Evolutionary conservation across 2,888 invertebrate species (phyloP).

Genomic region (Asteroscopus sphinx): DNA sequence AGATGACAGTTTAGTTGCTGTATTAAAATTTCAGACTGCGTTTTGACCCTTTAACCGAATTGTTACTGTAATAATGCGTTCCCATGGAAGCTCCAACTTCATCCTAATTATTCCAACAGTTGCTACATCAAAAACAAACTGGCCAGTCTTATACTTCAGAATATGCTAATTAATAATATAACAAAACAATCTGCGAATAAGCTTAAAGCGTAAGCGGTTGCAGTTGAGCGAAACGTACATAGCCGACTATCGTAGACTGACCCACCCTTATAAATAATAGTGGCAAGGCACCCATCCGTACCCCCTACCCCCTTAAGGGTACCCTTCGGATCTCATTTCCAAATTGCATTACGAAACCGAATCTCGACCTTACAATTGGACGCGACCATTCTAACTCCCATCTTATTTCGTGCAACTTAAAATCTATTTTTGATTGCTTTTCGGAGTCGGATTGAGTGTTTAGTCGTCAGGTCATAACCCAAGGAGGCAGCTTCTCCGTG

Average conservation of each 20-base stretch:
- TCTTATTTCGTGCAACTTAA: slow-evolving; percentile 49
- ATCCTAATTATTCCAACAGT: slow-evolving; percentile 53
- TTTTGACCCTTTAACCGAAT: too few relatives aligned
- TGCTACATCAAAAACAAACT: slow-evolving; percentile 56
- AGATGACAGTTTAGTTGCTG: not conserved
- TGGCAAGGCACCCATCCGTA: slow-evolving; percentile 83
- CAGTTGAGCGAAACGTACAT: slow-evolving; percentile 66
- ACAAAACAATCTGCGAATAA: slow-evolving; percentile 80
- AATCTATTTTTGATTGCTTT: slow-evolving; percentile 59
- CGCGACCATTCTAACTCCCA: slow-evolving; percentile 61
- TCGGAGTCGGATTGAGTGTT: slow-evolving; percentile 71
- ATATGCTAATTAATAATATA: slow-evolving; percentile 77
- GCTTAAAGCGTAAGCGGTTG: slow-evolving; percentile 76
- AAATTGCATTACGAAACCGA: slow-evolving; percentile 88
- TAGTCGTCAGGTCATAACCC: slow-evolving; percentile 82
- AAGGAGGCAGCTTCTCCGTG: slow-evolving; percentile 80
- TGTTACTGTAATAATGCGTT: too few relatives aligned
- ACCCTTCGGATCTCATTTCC: slow-evolving; percentile 88
- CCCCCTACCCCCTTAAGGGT: slow-evolving; percentile 80
- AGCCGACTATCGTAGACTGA: slow-evolving; percentile 82
- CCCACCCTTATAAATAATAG: slow-evolving; percentile 90
- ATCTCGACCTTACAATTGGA: slow-evolving; percentile 84
- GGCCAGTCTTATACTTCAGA: slow-evolving; percentile 42
- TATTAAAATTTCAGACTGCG: too few relatives aligned
- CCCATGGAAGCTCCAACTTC: slow-evolving; percentile 11